phyloP scores from a whole-genome alignment of 2,113 vertebrate species.

The Coturnix japonica region DNA sequence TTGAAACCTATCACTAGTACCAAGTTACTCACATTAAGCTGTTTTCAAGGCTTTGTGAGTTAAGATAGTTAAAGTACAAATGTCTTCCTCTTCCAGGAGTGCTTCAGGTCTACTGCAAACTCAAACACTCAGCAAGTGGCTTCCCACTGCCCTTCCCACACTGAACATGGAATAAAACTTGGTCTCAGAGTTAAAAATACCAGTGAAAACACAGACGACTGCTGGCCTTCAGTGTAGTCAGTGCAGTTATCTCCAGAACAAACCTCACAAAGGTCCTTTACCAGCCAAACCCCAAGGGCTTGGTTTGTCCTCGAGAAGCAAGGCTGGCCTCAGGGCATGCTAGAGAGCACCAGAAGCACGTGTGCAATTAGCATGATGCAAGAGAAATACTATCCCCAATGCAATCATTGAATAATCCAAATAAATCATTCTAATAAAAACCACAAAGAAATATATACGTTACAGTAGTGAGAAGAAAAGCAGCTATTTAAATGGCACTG shows the following conservation, averaged over 20 bases:
- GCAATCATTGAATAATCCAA: background rate
- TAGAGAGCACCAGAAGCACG: background rate
- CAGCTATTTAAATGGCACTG: background rate
- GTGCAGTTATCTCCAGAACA: background rate
- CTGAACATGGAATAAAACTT: no score
- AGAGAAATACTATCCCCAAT: background rate
- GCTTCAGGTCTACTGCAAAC: background rate
- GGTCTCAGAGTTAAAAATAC: no score
- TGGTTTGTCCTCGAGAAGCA: background rate
- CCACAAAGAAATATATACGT: background rate
- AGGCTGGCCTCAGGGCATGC: background rate
- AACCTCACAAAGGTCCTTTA: background rate
- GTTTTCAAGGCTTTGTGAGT: background rate
- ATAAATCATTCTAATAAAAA: background rate
- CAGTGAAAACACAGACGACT: background rate
- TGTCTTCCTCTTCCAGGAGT: background rate
- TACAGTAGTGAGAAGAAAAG: background rate
- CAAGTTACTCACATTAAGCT: rapidly evolving
- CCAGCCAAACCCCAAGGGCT: rapidly evolving
- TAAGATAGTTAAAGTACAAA: rapidly evolving
- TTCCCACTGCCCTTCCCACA: background rate
- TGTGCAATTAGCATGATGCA: background rate
- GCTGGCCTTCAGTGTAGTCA: background rate
- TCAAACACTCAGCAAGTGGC: background rate
- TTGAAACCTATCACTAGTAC: background rate